Evolutionary conservation across 2,113 vertebrate species (phyloP).

Genomic region (Nothocercus nigrocapillus): DNA sequence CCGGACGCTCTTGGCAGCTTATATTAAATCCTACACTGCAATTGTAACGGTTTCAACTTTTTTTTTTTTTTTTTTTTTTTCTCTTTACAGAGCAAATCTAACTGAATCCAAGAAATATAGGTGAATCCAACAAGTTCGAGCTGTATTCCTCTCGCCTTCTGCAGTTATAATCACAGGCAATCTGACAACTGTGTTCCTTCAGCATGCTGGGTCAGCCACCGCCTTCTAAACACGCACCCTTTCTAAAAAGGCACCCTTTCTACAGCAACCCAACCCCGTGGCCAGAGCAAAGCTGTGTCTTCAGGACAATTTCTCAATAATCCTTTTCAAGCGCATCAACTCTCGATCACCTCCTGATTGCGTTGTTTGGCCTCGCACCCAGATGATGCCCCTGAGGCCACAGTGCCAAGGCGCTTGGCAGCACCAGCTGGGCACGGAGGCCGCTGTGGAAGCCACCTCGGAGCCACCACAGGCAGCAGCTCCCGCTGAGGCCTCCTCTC

Average conservation of each 20-base stretch:
- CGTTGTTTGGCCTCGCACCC: rapidly evolving
- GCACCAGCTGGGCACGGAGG: neutral
- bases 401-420: neutral
- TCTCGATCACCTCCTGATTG: neutral
- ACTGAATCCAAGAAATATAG: neutral
- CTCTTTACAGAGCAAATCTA: neutral
- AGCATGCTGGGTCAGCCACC: neutral
- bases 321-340: neutral
- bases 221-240: neutral
- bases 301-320: neutral
- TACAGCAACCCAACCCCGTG: neutral
- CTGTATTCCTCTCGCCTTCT: neutral
- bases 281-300: neutral
- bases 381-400: neutral
- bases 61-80: neutral
- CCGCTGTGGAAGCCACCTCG: neutral
- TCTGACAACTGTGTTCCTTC: neutral
- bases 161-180: neutral
- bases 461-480: neutral
- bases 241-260: neutral
- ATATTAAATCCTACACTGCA: rapidly evolving
- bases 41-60: neutral
- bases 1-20: neutral
- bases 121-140: neutral
- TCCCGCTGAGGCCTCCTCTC: rapidly evolving